Base-by-base conservation (phyloP, 2,797 vertebrate species). In the Nyctibius grandis region DNA sequence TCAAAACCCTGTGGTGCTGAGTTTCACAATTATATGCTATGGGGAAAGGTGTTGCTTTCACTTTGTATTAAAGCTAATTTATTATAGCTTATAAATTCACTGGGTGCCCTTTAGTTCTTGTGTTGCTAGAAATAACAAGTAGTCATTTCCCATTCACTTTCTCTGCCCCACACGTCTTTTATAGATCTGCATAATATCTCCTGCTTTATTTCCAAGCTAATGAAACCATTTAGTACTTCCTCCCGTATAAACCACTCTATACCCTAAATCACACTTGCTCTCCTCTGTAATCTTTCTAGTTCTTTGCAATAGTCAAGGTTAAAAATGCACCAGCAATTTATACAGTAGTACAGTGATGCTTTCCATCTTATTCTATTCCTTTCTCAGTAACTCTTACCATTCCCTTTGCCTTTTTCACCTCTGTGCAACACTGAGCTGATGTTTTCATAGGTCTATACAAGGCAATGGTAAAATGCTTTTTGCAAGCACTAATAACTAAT, bases 131-230 rank as follows among this genome's bases (percentile, higher is more conserved):
- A 94, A 87, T 91, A 91, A 82, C 10, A 61, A 89, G 47, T 47
- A 95, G 70, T 69, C 44, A 93, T 88, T 94, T 94, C 56, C 60
- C 85, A 87, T 57, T 59, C 59, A 36, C 54, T 85, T 89, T 91
- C 81, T 85, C 38, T 79, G 31, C 67, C 89, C 67, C 59, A 69
- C 50, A 6, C 0, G 5, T 61, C 61, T 87, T 92, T 81, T 73
- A 85, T 34, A 89, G 45, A 70, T 48, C 56, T 31, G 7, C 54
- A 59, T 53, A 93, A 56, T 33, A 61, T 57, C 26, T 76, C 48
- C 42, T 60, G 28, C 1, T 19, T 67, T 83, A 77, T 77, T 51
- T 15, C 69, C 33, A 82, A 76, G 74, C 26, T 73, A 87, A 91
- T 89, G 47, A 89, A 96, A 87, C 54, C 23, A 63, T 73, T 91